Conservation (phyloP, 2,888 invertebrate species). For the Tenthredo livida region DNA sequence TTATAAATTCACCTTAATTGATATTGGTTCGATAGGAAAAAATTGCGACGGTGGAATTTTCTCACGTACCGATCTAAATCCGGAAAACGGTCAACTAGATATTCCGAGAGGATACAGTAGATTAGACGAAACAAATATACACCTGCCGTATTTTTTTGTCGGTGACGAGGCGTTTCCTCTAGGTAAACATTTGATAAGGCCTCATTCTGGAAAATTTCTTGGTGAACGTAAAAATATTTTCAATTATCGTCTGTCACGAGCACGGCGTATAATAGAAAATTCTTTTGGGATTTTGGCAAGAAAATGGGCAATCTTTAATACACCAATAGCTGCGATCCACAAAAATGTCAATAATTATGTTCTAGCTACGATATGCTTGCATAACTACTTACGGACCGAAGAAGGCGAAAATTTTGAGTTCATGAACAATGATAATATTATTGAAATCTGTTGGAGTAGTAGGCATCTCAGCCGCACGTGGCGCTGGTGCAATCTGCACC, state of each 20-base stretch:
- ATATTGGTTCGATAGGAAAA: background rate
- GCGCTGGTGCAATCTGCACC: too few relatives aligned
- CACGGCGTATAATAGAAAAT: background rate
- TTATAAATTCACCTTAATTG: constrained; percentile 26
- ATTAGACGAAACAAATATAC: background rate
- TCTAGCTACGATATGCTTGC: background rate
- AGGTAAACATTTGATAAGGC: constrained; percentile 40
- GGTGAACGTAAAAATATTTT: constrained; percentile 20
- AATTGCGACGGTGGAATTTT: constrained; percentile 12
- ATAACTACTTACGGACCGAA: background rate
- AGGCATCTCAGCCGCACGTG: too few relatives aligned
- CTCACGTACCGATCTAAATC: background rate
- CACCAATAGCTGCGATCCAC: background rate
- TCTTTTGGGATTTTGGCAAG: background rate
- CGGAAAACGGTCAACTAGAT: background rate
- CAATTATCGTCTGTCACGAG: background rate
- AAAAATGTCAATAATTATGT: constrained; percentile 1
- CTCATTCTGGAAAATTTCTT: constrained; percentile 43
- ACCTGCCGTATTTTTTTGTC: constrained; percentile 35
- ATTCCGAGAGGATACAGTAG: background rate
- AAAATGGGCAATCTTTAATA: background rate
- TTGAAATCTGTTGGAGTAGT: too few relatives aligned
- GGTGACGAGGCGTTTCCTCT: constrained; percentile 53
- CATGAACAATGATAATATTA: too few relatives aligned
- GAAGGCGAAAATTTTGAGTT: too few relatives aligned